Percentiles rank a stretch among this genome's conserved stretches.
phyloP scores from a whole-genome alignment of 2,113 vertebrate genomes.

The Lagopus muta region DNA sequence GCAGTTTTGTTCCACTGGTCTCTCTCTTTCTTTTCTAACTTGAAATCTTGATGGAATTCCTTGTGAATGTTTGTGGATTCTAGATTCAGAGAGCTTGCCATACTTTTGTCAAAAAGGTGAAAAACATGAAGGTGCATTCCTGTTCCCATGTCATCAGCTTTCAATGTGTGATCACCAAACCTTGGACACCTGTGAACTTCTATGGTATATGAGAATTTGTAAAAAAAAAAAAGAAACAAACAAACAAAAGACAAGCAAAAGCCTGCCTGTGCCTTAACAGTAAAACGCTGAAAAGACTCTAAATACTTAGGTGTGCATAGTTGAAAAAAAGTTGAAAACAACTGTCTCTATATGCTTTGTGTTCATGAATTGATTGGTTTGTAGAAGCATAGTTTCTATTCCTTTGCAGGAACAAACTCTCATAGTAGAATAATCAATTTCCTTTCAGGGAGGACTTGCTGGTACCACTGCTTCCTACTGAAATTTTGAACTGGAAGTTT shows the following conservation, averaged over 20 bases:
- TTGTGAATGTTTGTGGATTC: background rate
- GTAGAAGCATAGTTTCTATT: background rate
- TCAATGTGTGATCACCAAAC: background rate
- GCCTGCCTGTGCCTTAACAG: accelerated
- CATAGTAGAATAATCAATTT: background rate
- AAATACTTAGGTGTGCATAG: background rate
- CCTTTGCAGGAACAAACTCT: background rate
- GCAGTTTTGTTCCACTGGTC: background rate
- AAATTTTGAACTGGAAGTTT: background rate
- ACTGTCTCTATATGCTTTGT: background rate
- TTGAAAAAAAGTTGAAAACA: background rate
- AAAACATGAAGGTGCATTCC: background rate
- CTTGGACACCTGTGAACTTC: accelerated
- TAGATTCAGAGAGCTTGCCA: background rate
- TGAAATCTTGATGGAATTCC: background rate
- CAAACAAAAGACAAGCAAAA: too few relatives aligned
- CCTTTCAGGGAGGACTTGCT: accelerated
- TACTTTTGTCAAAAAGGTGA: background rate
- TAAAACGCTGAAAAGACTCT: background rate
- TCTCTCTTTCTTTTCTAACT: background rate
- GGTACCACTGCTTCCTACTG: background rate
- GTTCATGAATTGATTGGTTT: background rate
- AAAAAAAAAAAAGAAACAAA: background rate
- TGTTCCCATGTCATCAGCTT: background rate
- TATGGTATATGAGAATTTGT: background rate